Conservation (phyloP, 1,140 invertebrate genomes). For the Cyclina sinensis region DNA sequence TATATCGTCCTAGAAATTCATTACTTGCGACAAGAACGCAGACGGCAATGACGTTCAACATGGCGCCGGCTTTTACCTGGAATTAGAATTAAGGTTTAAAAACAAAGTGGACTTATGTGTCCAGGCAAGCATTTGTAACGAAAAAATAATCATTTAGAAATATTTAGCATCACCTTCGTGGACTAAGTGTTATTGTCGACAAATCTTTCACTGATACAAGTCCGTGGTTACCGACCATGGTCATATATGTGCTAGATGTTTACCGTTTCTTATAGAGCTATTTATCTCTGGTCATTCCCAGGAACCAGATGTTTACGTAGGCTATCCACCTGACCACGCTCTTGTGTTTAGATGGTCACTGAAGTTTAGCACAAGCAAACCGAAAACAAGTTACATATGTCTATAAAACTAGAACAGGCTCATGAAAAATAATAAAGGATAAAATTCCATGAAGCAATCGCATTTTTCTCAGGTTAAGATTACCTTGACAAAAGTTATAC, state of each 20-base stretch:
- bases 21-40: conserved; percentile 1
- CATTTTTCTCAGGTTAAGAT: too few species aligned
- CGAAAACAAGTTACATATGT: too few species aligned
- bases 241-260: background rate
- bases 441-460: too few species aligned
- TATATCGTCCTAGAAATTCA: conserved; percentile 12
- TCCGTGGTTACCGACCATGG: background rate
- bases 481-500: too few species aligned
- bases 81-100: background rate
- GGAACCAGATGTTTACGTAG: too few species aligned
- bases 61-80: conserved; percentile 37
- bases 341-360: too few species aligned
- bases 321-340: too few species aligned
- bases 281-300: too few species aligned
- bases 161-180: background rate
- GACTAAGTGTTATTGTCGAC: background rate
- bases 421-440: too few species aligned
- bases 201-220: background rate
- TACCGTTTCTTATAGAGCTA: background rate
- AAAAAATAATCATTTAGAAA: background rate
- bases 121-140: too few species aligned
- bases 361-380: too few species aligned
- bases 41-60: conserved; percentile 42
- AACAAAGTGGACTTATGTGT: background rate
- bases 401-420: too few species aligned